These are phyloP conservation scores for Agrenia bidenticulata DNA, from an alignment of 2,888 invertebrate genomes.

Conservation along the genomic window DNA sequence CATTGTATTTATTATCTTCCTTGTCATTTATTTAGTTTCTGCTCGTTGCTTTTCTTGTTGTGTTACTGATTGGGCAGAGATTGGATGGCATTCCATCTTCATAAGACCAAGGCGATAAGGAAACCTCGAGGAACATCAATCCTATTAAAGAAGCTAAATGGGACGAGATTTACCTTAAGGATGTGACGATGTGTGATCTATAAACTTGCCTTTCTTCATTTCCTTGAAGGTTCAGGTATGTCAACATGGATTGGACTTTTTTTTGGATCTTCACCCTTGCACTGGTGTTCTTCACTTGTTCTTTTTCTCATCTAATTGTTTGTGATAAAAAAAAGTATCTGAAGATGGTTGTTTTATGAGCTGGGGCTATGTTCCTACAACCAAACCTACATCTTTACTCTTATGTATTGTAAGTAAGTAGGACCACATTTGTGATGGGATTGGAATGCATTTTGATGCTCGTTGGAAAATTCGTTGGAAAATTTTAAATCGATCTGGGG, in stretches of 20 bases:
- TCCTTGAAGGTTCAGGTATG: no score
- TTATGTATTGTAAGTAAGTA: background rate
- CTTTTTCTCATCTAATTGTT: conserved; percentile 11
- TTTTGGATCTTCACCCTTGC: no score
- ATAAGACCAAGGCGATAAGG: background rate
- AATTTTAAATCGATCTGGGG: no score
- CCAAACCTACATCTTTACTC: background rate
- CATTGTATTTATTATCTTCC: conserved; percentile 16
- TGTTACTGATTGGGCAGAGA: conserved; percentile 16
- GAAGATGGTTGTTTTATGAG: conserved; percentile 19
- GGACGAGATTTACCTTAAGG: background rate
- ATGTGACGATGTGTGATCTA: no score
- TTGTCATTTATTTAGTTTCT: conserved; percentile 19
- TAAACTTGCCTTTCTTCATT: no score
- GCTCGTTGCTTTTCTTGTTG: background rate
- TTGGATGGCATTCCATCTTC: conserved; percentile 15
- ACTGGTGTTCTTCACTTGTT: background rate
- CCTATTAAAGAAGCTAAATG: conserved; percentile 15
- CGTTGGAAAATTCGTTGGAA: no score
- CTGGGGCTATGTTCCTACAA: no score
- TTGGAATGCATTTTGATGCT: no score
- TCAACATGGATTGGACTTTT: no score
- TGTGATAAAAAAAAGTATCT: conserved; percentile 19
- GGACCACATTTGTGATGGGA: background rate
- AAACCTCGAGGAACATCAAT: conserved; percentile 14